phyloP scores from a whole-genome alignment of 2,888 invertebrate species.

The Eudemis profundana region DNA sequence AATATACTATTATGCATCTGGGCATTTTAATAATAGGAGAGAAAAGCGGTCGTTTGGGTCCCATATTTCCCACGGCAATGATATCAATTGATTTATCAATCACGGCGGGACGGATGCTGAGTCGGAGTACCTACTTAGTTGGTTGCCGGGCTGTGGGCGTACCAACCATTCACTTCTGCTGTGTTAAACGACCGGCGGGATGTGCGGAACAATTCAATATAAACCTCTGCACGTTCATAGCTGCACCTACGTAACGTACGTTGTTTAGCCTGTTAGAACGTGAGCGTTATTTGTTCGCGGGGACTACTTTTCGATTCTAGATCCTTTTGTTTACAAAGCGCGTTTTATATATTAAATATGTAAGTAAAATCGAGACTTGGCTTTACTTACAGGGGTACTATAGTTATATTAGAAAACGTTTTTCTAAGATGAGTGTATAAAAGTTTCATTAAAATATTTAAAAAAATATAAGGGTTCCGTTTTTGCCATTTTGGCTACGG shows the following conservation, averaged over 20 bases:
- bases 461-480: too few species aligned
- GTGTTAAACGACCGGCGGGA: conserved; percentile 63
- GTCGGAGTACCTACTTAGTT: conserved; percentile 64
- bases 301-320: conserved; percentile 12
- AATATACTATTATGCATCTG: too few species aligned
- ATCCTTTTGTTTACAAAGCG: conserved; percentile 17
- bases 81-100: conserved; percentile 81
- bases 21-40: conserved; percentile 13
- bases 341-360: background rate
- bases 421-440: too few species aligned
- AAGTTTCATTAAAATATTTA: too few species aligned
- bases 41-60: conserved; percentile 47
- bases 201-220: conserved; percentile 60
- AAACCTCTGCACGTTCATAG: conserved; percentile 42
- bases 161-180: conserved; percentile 62
- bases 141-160: conserved; percentile 66
- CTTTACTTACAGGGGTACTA: too few species aligned
- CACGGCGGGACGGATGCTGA: conserved; percentile 75
- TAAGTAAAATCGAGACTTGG: background rate
- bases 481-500: too few species aligned
- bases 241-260: too few species aligned
- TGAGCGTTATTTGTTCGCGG: conserved; percentile 18
- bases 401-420: too few species aligned
- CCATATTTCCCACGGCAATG: conserved; percentile 79
- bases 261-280: conserved; percentile 1